A percentile compares a stretch with the other conserved stretches of the same genome.
These are phyloP conservation scores for Brienomyrus brachyistius DNA, from an alignment of 2,113 vertebrate genomes.

Conservation along the genomic window DNA sequence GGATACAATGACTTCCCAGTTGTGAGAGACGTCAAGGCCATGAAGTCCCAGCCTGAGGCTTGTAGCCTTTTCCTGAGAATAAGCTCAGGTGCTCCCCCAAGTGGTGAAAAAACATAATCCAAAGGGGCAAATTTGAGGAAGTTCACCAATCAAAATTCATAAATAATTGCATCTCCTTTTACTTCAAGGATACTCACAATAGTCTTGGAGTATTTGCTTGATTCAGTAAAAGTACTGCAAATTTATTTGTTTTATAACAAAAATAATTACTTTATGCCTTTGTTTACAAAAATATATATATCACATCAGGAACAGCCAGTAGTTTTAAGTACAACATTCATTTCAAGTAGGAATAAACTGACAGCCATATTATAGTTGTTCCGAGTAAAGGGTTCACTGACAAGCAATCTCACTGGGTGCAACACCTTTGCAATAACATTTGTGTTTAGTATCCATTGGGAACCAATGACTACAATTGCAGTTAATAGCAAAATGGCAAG, in stretches of 20 bases:
- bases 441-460: background rate
- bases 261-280: background rate
- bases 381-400: background rate
- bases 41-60: background rate
- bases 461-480: background rate
- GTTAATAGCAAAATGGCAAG: background rate
- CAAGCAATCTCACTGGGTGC: background rate
- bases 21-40: background rate
- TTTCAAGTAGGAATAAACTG: background rate
- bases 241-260: background rate
- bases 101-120: constrained; percentile 90
- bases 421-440: background rate
- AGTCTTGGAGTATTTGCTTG: background rate
- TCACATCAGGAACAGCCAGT: background rate
- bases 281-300: background rate
- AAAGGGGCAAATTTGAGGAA: constrained; percentile 21
- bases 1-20: background rate
- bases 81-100: constrained; percentile 84
- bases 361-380: background rate
- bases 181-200: background rate
- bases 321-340: background rate
- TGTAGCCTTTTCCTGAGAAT: constrained; percentile 91
- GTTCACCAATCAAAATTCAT: background rate
- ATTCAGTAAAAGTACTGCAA: background rate
- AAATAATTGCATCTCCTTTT: background rate